Percentiles rank a stretch among this genome's conserved stretches.
phyloP scores from a whole-genome alignment of 1,140 invertebrate species.

The Calycopis cecrops region DNA sequence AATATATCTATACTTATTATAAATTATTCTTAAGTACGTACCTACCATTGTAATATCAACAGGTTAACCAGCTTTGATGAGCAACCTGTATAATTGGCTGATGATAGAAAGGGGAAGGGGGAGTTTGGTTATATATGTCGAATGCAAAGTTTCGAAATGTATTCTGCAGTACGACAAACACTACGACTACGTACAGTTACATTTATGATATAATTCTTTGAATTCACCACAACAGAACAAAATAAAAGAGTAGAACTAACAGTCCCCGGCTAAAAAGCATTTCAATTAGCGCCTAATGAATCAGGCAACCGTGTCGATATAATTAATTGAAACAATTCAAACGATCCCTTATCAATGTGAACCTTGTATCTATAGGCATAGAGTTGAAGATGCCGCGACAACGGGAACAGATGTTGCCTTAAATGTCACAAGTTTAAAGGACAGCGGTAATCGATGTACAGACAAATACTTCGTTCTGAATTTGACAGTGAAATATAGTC shows the following conservation, averaged over 20 bases:
- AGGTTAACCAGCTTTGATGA: too few relatives aligned
- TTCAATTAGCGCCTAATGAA: constrained; percentile 12
- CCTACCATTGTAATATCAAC: too few relatives aligned
- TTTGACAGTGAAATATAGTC: not conserved
- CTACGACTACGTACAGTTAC: not conserved
- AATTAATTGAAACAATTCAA: constrained; percentile 4
- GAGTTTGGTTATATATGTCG: not conserved
- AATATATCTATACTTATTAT: too few relatives aligned
- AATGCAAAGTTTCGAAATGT: not conserved
- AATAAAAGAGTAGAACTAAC: not conserved
- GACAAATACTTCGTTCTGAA: constrained; percentile 3
- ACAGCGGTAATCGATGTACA: constrained; percentile 5
- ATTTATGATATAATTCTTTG: not conserved
- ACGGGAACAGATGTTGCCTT: not conserved
- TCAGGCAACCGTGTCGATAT: constrained; percentile 10
- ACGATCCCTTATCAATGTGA: not conserved
- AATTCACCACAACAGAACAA: not conserved
- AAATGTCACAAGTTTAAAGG: constrained; percentile 10
- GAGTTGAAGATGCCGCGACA: not conserved
- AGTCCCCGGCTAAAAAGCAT: not conserved
- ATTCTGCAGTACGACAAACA: not conserved
- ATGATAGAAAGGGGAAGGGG: too few relatives aligned
- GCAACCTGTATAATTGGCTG: not conserved
- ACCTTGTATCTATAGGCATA: not conserved
- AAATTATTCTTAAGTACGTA: too few relatives aligned